Conservation (phyloP, 1,140 invertebrate genomes). For the Dendrolimus kikuchii region DNA sequence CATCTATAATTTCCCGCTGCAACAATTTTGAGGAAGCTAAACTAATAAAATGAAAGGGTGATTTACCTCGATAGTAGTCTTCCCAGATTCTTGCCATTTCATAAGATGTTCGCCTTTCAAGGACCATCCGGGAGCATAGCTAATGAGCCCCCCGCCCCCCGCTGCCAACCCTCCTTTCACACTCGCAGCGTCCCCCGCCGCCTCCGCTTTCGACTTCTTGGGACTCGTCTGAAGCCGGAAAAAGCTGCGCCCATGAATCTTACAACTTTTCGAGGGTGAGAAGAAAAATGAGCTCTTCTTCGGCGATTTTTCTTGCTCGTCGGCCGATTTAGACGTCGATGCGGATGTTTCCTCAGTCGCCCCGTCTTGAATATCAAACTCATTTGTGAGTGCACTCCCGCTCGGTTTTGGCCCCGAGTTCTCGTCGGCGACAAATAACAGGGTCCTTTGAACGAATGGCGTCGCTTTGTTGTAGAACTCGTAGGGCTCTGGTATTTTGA, state of each 20-base stretch:
- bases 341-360: conserved; percentile 27
- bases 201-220: conserved; percentile 58
- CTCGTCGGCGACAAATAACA: conserved; percentile 63
- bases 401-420: conserved; percentile 51
- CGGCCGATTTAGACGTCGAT: conserved; percentile 41
- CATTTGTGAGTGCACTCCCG: conserved; percentile 19
- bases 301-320: conserved; percentile 64
- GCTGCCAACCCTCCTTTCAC: conserved; percentile 22
- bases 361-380: conserved; percentile 29
- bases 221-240: conserved; percentile 66
- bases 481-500: conserved; percentile 60
- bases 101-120: conserved; percentile 69
- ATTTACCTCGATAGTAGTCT: conserved; percentile 68
- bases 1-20: too few relatives aligned
- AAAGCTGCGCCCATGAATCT: conserved; percentile 60
- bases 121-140: conserved; percentile 71
- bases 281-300: conserved; percentile 69
- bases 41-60: background rate
- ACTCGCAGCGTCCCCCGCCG: conserved; percentile 27
- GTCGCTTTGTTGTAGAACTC: conserved; percentile 70
- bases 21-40: too few relatives aligned
- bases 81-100: conserved; percentile 69
- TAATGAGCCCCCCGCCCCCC: conserved; percentile 53
- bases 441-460: conserved; percentile 65
- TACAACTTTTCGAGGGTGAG: conserved; percentile 65